Evolutionary conservation across 2,797 vertebrate species (phyloP).

Genomic region (Astyanax mexicanus): DNA sequence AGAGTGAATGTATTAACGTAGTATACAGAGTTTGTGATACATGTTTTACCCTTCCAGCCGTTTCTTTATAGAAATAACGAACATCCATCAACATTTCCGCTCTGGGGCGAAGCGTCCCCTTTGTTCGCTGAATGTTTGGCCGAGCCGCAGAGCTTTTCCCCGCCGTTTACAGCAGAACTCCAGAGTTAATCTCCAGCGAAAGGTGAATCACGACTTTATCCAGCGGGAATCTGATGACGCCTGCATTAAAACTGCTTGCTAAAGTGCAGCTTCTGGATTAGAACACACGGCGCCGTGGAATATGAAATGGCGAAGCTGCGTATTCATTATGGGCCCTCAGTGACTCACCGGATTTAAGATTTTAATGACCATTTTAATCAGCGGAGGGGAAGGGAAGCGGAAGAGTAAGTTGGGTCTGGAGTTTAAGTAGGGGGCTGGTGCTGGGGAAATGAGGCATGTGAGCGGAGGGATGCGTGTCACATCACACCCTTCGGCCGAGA

Average conservation of each 20-base stretch:
- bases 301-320: constrained; percentile 37
- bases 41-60: too few species aligned
- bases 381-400: constrained; percentile 36
- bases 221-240: constrained; percentile 51
- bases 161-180: background rate
- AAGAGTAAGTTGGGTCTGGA: background rate
- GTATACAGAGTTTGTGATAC: background rate
- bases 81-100: background rate
- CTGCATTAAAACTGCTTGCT: constrained; percentile 54
- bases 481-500: background rate
- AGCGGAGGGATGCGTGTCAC: background rate
- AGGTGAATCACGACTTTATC: constrained; percentile 23
- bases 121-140: background rate
- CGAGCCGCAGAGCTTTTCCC: background rate
- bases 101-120: background rate
- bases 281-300: background rate
- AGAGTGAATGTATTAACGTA: too few species aligned
- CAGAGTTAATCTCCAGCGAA: constrained; percentile 19
- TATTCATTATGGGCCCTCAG: constrained; percentile 60
- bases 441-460: background rate
- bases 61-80: background rate
- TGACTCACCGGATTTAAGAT: constrained; percentile 59
- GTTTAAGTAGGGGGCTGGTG: background rate
- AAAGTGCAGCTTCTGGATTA: constrained; percentile 30
- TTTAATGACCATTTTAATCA: constrained; percentile 68